Evolutionary conservation across 2,113 vertebrate species (phyloP).

Genomic region (Chlorodrepanis virens): DNA sequence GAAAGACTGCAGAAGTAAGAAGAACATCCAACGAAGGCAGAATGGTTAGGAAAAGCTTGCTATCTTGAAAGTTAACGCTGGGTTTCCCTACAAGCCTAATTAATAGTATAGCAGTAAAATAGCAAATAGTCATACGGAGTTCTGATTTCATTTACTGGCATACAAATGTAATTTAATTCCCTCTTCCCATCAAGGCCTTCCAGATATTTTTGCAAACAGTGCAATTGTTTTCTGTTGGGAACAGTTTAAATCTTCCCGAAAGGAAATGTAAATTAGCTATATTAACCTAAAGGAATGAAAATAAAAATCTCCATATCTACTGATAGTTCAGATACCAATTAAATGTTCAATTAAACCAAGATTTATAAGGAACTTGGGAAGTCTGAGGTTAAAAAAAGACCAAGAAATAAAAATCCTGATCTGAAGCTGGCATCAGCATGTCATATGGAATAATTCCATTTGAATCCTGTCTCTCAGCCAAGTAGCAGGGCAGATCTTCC

Average conservation of each 20-base stretch:
- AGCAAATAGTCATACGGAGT: not conserved
- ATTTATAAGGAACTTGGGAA: conserved; percentile 5
- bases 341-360: not conserved
- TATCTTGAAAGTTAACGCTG: not conserved
- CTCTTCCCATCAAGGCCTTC: not conserved
- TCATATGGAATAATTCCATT: conserved; percentile 49
- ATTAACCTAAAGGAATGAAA: conserved; percentile 12
- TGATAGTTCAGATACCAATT: not conserved
- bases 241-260: conserved; percentile 7
- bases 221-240: not conserved
- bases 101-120: not conserved
- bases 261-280: not conserved
- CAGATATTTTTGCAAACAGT: not conserved
- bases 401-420: conserved; percentile 42
- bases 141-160: not conserved
- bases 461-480: conserved; percentile 51
- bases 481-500: conserved; percentile 50
- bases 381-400: conserved; percentile 8
- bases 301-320: not conserved
- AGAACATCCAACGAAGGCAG: not conserved
- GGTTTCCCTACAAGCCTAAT: not conserved
- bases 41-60: not conserved
- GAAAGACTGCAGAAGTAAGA: not conserved
- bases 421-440: conserved; percentile 44
- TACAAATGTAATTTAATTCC: not conserved